Conservation (phyloP, 53 echinoderm and acorn worm genomes). For the Luidia sarsii region DNA sequence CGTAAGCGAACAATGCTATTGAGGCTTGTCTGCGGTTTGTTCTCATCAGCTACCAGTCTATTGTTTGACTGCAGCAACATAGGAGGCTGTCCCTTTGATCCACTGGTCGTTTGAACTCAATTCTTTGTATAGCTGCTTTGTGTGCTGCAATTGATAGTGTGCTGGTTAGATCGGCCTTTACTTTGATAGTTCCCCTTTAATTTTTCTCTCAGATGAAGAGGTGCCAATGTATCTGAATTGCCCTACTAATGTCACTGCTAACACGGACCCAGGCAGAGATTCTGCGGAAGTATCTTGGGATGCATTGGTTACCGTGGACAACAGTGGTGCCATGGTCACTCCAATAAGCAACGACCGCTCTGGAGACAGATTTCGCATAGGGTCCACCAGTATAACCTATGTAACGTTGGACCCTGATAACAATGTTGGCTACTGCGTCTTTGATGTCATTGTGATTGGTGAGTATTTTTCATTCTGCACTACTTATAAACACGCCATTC, state of each 20-base stretch:
- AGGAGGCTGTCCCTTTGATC: too few species aligned
- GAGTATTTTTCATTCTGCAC: background rate
- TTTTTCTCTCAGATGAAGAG: slow-evolving; percentile 30
- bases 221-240: slow-evolving; percentile 14
- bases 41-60: too few species aligned
- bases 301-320: slow-evolving; percentile 21
- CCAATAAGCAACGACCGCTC: slow-evolving; percentile 7
- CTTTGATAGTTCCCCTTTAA: too few species aligned
- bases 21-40: too few species aligned
- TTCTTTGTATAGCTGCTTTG: too few species aligned
- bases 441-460: slow-evolving; percentile 43
- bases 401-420: background rate
- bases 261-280: background rate
- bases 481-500: too few species aligned
- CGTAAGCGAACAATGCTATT: too few species aligned
- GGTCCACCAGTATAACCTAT: slow-evolving; percentile 12
- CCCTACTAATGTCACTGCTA: background rate
- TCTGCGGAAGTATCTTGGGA: slow-evolving; percentile 1
- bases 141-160: too few species aligned
- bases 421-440: slow-evolving; percentile 4
- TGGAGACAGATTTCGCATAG: slow-evolving; percentile 31
- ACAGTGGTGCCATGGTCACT: background rate
- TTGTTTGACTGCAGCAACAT: too few species aligned
- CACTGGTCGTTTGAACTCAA: too few species aligned
- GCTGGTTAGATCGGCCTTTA: too few species aligned